These are phyloP conservation scores for Hypsibius dujardini DNA, from an alignment of 1,140 invertebrate genomes.

Conservation along the genomic window DNA sequence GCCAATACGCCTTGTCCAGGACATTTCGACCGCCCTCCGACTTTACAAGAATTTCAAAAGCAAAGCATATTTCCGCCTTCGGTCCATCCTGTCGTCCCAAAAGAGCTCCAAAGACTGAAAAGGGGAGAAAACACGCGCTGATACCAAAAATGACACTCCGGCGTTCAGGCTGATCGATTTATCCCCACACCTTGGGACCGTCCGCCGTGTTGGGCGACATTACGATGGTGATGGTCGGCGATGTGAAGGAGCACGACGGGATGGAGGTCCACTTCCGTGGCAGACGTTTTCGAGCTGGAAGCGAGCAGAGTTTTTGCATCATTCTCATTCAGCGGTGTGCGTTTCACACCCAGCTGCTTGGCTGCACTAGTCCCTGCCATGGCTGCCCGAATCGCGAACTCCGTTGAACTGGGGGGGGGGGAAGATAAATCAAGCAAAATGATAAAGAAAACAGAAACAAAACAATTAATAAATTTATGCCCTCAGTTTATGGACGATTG, in stretches of 20 bases:
- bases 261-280: conserved; percentile 1
- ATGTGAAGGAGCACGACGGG: conserved; percentile 13
- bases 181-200: neutral
- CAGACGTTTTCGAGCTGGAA: neutral
- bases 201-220: neutral
- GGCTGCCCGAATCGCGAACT: too few species aligned
- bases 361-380: too few species aligned
- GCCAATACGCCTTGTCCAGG: conserved; percentile 14
- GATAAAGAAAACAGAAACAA: too few species aligned
- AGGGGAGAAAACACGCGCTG: neutral
- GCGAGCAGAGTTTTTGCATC: neutral
- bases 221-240: conserved; percentile 8
- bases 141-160: neutral
- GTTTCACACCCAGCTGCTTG: neutral
- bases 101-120: conserved; percentile 9
- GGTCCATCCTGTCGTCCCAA: conserved; percentile 11
- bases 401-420: too few species aligned
- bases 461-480: too few species aligned
- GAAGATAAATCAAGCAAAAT: too few species aligned
- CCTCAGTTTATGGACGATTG: too few species aligned
- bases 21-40: neutral
- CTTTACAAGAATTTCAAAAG: neutral
- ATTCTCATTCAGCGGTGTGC: neutral
- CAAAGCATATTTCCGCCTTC: conserved; percentile 13
- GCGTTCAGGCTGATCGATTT: neutral